phyloP scores from a whole-genome alignment of 2,113 vertebrate species.

The Hiodon alosoides region DNA sequence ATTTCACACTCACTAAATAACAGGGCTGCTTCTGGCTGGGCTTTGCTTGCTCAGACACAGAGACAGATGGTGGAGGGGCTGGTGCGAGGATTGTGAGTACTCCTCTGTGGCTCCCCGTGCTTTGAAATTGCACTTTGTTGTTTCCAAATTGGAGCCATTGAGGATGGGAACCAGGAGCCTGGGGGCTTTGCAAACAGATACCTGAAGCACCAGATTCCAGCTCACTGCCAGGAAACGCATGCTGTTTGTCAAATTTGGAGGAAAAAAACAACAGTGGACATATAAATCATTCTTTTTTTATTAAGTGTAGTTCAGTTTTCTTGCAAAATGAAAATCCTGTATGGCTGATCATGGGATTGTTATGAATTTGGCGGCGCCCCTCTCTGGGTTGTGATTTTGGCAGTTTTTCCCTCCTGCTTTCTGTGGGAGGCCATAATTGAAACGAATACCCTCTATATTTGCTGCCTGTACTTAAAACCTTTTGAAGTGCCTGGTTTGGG shows the following conservation, averaged over 20 bases:
- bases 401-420: neutral
- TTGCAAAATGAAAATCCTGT: neutral
- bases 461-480: neutral
- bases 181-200: constrained; percentile 15
- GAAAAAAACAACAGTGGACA: neutral
- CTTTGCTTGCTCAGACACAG: constrained; percentile 40
- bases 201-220: constrained; percentile 1
- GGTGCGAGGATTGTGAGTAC: constrained; percentile 40
- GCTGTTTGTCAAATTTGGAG: neutral
- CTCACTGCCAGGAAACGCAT: neutral
- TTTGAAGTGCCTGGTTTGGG: neutral
- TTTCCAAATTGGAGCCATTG: constrained; percentile 21
- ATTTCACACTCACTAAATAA: constrained; percentile 35
- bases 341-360: neutral
- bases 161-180: constrained; percentile 8
- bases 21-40: constrained; percentile 12
- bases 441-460: neutral
- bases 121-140: constrained; percentile 26
- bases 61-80: constrained; percentile 62
- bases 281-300: neutral
- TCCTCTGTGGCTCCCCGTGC: constrained; percentile 53
- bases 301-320: neutral
- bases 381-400: neutral
- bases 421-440: too few relatives aligned
- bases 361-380: neutral